Evolutionary conservation across 2,113 vertebrate genomes (phyloP), one percentile per base, ranked within the genome.

Genomic region (Phalacrocorax brasilianus): DNA sequence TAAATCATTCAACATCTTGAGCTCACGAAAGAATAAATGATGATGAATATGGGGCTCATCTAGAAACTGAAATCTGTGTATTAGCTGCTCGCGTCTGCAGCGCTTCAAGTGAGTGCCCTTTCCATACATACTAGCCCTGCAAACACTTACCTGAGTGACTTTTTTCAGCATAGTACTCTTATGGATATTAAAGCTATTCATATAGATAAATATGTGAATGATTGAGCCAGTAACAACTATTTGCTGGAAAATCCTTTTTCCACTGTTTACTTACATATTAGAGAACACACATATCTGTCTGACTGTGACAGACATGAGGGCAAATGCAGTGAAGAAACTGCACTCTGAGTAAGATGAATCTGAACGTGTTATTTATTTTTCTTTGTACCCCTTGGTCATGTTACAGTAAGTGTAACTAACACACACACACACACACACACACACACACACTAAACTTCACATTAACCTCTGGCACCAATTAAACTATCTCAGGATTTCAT

Each of bases 401-500:
- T 30, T 81, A 71, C n/a, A 80, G 40, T 82, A 70, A 84, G 75
- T 32, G 58, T 32, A 91, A 70, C 58, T 79, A 77, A 71, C 42
- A 62, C 26, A 55, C 32, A 40, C 47, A 92, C 28, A 44, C 44
- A 44, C 28, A 44, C 44, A 44, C 38, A 38, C 38, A 44, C 42
- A 6, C 42, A 92, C 1, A 33, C 6, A 71, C 88, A 94, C 85
- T 56, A 77, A 92, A 86, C 52, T 91, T 92, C 74, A 88, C 45
- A 32, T 91, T 94, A 95, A 86, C 58, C 58, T 72, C 24, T 75
- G 86, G 68, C 74, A 96, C 50, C 65, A 91, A 77, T 80, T 92
- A 91, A 89, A 74, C 16, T 53, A 53, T 32, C 71, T 85, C 65
- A 70, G 47, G 68, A 86, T 88, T 84, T 82, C 67, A 79, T 82